Base-by-base conservation (phyloP, 2,797 vertebrate genomes). In the Uromys caudimaculatus region DNA sequence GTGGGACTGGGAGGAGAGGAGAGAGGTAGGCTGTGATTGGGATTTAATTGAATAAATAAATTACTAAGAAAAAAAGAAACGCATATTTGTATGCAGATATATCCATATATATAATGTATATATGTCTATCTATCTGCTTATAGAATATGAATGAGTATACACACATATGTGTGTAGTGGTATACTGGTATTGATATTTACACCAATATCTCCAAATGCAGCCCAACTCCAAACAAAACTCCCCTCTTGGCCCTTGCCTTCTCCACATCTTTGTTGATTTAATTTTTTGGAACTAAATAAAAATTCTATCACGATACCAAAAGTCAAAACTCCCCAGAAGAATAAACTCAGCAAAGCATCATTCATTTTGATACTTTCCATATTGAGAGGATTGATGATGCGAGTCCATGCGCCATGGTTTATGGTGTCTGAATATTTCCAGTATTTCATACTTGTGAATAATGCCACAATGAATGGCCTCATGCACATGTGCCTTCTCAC, bases 211-310 rank as follows among this genome's bases (percentile, higher is more conserved):
- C 32, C 32, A 75, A 75, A 24, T 62, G 13, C 41, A 76, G 32
- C 21, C 50, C 47, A 91, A 52, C 16, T 79, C 54, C 76, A 84
- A 79, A 32, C n/a, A 52, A 64, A 84, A 52, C 9, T 32, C 12
- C 13, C 7, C 44, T n/a, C 12, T 27, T 38, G 71, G 78, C 3
- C 35, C 64, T 91, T 83, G 54, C 69, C 5, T 81, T 7, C 6
- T 69, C 41, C 58, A 44, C 6, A 69, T 64, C 1, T n/a, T 88
- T 75, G 16, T 35, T 29, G 29, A 87, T 60, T 86, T 79, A 86
- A 90, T 6, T 92, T 84, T 93, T 87, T 82, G 11, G 87, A n/a
- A 84, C 2, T 79, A 38, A 87, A 89, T 19, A 89, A 94, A 93
- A 84, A 11, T 75, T 44, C 24, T 47, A 92, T 16, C 41, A 56